Conservation (phyloP, 2,888 invertebrate genomes). For the Meliscaeva auricollis region DNA sequence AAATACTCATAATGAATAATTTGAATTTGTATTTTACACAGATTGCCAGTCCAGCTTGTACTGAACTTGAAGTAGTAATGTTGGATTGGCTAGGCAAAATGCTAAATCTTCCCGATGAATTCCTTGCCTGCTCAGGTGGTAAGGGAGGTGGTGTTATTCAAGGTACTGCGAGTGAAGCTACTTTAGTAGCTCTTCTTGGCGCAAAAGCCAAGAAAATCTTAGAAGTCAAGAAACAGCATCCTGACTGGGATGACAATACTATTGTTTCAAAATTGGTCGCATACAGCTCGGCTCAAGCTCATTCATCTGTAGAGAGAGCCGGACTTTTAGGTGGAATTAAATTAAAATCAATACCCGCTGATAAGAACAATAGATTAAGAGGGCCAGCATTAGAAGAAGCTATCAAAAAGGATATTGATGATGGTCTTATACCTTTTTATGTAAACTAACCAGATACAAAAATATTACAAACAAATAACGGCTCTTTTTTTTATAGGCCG, state of each 20-base stretch:
- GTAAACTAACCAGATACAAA: constrained; percentile 86
- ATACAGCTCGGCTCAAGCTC: constrained; percentile 95
- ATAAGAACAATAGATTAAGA: constrained; percentile 89
- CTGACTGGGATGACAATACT: constrained; percentile 90
- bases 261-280: constrained; percentile 93
- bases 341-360: constrained; percentile 90
- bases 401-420: constrained; percentile 92
- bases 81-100: constrained; percentile 98
- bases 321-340: constrained; percentile 95
- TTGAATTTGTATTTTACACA: constrained; percentile 82
- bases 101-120: constrained; percentile 93
- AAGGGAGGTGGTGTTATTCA: constrained; percentile 96
- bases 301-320: constrained; percentile 97
- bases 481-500: constrained; percentile 85
- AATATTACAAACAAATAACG: neutral
- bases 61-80: constrained; percentile 97
- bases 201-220: constrained; percentile 91
- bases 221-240: constrained; percentile 88
- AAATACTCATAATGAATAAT: neutral
- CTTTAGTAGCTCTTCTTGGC: constrained; percentile 95
- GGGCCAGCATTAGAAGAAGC: constrained; percentile 91
- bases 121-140: constrained; percentile 92
- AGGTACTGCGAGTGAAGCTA: constrained; percentile 98
- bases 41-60: constrained; percentile 98
- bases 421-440: constrained; percentile 97